Conservation (phyloP, 2,888 invertebrate genomes). For the Laothoe populi region DNA sequence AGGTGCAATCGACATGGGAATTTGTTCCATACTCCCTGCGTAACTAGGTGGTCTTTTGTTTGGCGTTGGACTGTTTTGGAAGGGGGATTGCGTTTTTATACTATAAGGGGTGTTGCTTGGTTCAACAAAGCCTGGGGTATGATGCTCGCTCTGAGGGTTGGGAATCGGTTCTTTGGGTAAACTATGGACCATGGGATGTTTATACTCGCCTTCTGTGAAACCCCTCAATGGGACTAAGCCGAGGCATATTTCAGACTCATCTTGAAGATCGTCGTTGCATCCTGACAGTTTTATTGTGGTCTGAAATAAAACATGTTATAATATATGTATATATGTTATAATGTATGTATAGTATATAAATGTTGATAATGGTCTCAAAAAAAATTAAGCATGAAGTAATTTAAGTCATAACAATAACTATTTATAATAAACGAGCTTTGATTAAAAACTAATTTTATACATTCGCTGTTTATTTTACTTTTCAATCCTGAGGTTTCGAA, state of each 20-base stretch:
- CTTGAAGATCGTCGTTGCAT: constrained; percentile 60
- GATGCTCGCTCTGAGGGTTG: constrained; percentile 15
- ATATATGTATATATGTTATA: no score
- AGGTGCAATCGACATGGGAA: not conserved
- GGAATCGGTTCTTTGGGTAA: constrained; percentile 58
- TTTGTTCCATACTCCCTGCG: constrained; percentile 11
- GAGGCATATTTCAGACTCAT: constrained; percentile 61
- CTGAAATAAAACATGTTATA: constrained; percentile 44
- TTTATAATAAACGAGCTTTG: no score
- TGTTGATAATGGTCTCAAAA: no score
- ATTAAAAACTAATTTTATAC: no score
- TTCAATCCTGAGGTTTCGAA: no score
- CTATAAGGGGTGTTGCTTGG: constrained; percentile 18
- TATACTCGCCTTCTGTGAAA: constrained; percentile 42
- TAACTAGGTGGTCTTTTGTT: not conserved
- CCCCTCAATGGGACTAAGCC: constrained; percentile 57
- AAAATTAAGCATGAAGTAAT: no score
- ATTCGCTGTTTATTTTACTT: no score
- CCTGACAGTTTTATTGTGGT: constrained; percentile 61
- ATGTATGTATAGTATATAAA: no score
- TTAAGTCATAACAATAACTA: no score
- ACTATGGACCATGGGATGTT: constrained; percentile 55
- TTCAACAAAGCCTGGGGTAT: not conserved
- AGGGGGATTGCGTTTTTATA: constrained; percentile 1
- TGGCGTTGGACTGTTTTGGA: not conserved